phyloP scores from a whole-genome alignment of 2,797 vertebrate species.

The Eurystomus glaucurus region DNA sequence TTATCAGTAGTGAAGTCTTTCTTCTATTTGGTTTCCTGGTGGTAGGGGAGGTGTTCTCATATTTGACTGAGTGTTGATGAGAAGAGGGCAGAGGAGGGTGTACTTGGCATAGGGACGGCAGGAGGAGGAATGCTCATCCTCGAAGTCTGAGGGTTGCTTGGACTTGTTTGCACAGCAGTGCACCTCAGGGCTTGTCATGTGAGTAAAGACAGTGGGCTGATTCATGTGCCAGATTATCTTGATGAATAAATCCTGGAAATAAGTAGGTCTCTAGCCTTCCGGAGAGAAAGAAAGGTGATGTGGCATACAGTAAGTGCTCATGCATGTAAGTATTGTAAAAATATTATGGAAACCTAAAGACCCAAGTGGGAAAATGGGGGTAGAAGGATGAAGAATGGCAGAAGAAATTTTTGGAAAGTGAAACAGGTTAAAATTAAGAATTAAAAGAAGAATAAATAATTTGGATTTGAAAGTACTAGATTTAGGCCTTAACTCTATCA shows the following conservation, averaged over 20 bases:
- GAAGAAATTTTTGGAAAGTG: neutral
- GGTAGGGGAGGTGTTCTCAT: neutral
- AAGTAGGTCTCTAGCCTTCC: neutral
- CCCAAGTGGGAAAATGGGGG: neutral
- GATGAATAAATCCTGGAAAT: constrained; percentile 5
- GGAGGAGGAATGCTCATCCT: neutral
- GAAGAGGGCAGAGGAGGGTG: too few relatives aligned
- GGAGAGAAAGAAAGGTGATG: neutral
- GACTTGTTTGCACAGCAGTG: neutral
- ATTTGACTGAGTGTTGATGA: fast-evolving
- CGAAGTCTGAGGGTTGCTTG: neutral
- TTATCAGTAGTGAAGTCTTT: neutral
- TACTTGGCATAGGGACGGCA: neutral
- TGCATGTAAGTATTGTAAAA: neutral
- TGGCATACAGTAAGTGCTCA: neutral
- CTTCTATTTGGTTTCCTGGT: neutral
- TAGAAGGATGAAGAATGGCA: neutral
- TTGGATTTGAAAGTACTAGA: neutral
- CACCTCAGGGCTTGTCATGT: neutral
- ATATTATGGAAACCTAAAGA: neutral
- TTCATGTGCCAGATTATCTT: neutral
- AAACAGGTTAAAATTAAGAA: neutral
- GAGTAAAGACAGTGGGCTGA: neutral
- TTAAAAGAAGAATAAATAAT: neutral
- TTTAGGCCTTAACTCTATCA: neutral